Conservation (phyloP, 1,140 invertebrate genomes). For the Ceratoteleas bidentatus region DNA sequence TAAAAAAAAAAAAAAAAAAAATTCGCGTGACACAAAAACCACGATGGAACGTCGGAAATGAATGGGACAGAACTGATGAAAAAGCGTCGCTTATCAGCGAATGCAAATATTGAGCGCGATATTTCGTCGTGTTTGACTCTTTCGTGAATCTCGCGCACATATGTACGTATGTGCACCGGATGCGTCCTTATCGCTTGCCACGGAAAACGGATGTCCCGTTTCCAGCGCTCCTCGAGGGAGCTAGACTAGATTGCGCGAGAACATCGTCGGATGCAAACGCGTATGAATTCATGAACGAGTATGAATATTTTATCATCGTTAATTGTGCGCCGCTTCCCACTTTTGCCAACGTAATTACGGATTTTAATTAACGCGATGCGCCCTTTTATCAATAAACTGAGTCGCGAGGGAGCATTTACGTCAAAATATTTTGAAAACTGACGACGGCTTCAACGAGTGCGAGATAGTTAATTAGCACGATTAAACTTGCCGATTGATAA, state of each 20-base stretch:
- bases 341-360: background rate
- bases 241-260: conserved; percentile 62
- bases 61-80: background rate
- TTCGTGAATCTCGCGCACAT: conserved; percentile 54
- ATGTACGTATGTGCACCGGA: conserved; percentile 62
- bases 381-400: too few species aligned
- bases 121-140: conserved; percentile 48
- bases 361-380: conserved; percentile 1
- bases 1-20: too few species aligned
- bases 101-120: conserved; percentile 42
- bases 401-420: too few species aligned
- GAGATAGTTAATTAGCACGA: too few species aligned
- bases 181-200: conserved; percentile 65
- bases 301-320: conserved; percentile 19
- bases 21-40: too few species aligned
- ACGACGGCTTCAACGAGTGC: too few species aligned
- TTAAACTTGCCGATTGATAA: too few species aligned
- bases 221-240: conserved; percentile 66
- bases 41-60: too few species aligned
- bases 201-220: conserved; percentile 69
- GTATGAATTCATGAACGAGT: conserved; percentile 40
- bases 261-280: conserved; percentile 55
- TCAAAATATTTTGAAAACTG: too few species aligned
- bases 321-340: background rate
- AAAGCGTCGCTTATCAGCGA: conserved; percentile 25